A percentile compares a stretch with the other conserved stretches of the same genome.
These are phyloP conservation scores for Pedetes capensis DNA, from an alignment of 2,113 vertebrate species.

Conservation along the genomic window DNA sequence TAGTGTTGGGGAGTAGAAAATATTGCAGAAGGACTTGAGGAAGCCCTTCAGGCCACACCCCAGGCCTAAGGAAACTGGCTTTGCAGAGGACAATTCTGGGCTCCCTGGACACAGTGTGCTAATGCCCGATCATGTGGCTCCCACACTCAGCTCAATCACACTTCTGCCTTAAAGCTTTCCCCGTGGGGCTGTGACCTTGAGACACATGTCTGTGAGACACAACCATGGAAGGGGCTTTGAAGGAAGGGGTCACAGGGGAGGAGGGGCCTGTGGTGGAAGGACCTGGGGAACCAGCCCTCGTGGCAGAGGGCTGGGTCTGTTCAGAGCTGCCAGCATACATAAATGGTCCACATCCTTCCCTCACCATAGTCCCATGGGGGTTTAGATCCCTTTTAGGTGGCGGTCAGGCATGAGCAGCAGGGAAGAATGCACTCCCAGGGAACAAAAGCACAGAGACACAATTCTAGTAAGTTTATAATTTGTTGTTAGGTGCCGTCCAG, in stretches of 20 bases:
- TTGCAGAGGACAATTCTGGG: background rate
- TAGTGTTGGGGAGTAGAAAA: background rate
- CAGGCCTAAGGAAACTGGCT: background rate
- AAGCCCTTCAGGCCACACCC: background rate
- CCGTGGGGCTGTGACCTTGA: accelerated
- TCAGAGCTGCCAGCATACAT: background rate
- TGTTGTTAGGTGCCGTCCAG: no score
- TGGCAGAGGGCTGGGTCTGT: background rate
- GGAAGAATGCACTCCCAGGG: no score
- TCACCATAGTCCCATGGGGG: background rate
- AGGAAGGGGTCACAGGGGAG: no score
- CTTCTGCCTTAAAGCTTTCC: background rate
- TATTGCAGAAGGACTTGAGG: background rate
- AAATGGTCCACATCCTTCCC: background rate
- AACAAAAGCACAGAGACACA: no score
- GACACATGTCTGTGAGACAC: no score
- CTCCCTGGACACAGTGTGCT: background rate
- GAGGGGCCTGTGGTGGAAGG: no score
- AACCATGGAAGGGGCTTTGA: no score
- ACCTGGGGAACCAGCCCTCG: no score
- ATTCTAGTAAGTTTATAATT: no score
- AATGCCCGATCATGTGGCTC: background rate
- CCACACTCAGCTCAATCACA: accelerated
- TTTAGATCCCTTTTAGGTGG: no score
- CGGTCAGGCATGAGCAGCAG: no score